Base-by-base conservation (phyloP, 2,113 vertebrate genomes). In the Nannobrachium achirus region DNA sequence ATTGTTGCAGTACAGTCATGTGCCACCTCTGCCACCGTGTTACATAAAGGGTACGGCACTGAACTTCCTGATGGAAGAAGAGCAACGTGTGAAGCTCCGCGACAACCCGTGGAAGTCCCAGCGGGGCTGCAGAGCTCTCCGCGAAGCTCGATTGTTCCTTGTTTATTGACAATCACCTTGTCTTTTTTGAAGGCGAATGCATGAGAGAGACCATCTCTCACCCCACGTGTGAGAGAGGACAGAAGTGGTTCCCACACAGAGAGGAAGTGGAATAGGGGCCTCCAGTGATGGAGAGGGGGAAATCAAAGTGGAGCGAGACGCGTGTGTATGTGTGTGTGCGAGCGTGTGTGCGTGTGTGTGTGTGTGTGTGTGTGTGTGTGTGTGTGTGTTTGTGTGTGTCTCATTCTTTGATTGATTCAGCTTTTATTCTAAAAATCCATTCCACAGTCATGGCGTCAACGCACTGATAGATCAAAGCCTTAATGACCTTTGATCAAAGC, bases 201-300 rank as follows among this genome's bases (percentile, higher is more conserved):
- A 77, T 66, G 72, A 86, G 79, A 15, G 50, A 81, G 82, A 74
- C 70, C 77, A 73, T 90, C 86, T 89, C 78, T 78, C 79, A 63
- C 75, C 85, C 40, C 69, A 90, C 89, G 87, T 92, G 91, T 91
- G 92, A 93, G 90, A 90, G 81, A 75, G 72, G 77, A 83, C 1
- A 77, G 73, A 78, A 82, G 78, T 33, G 79, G 88, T 93, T 93
- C 91, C 91, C 92, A 92, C 91, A 92, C 87, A 79, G 79, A 75
- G 86, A 91, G 92, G 92, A 92, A 92, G 91, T 82, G 78, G 75
- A 76, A 84, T 65, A 81, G 85, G 77, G 89, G 83, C 88, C 91
- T 88, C 86, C 74, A 82, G 88, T 78, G 76, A 84, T 84, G 60
- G 3, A 39, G 57, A 69, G 73, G 62, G 75, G 71, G 63, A 5